Evolutionary conservation across 2,888 invertebrate genomes (phyloP).

Genomic region (Sipunculus nudus): DNA sequence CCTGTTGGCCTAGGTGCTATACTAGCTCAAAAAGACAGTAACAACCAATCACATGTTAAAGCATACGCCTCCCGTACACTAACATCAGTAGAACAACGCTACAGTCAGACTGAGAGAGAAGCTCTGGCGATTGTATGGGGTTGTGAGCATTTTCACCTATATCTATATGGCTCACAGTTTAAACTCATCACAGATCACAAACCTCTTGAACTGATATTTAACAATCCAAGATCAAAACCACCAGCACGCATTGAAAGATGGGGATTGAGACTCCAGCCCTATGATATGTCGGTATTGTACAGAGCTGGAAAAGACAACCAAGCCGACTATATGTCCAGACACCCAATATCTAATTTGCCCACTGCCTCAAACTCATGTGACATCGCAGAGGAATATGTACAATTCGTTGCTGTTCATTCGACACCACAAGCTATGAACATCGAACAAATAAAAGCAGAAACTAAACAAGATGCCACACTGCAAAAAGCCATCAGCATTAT

Average conservation of each 20-base stretch:
- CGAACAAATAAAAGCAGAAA: conserved; percentile 6
- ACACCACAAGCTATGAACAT: conserved; percentile 13
- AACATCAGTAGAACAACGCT: conserved; percentile 1
- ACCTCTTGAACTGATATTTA: conserved; percentile 6
- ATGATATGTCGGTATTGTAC: conserved; percentile 30
- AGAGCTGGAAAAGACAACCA: conserved; percentile 36
- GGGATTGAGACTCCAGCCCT: conserved; percentile 35
- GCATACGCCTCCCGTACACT: not conserved
- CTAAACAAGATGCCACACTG: not conserved
- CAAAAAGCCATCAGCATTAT: not conserved
- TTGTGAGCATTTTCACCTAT: conserved; percentile 5
- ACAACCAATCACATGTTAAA: not conserved
- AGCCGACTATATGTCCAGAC: conserved; percentile 41
- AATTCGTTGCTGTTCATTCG: conserved; percentile 19
- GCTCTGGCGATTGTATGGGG: conserved; percentile 6
- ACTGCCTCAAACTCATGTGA: too few relatives aligned
- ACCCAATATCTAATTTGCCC: too few relatives aligned
- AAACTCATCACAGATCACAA: conserved; percentile 10
- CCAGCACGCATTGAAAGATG: conserved; percentile 41
- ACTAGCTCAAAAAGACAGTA: conserved; percentile 35
- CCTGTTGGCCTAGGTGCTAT: conserved; percentile 42
- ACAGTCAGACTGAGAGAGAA: conserved; percentile 14
- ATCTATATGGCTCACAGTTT: conserved; percentile 8
- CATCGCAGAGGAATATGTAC: conserved; percentile 34
- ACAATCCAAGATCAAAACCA: conserved; percentile 31